Conservation (phyloP, 2,888 invertebrate species). For the Tetragonula carbonaria region DNA sequence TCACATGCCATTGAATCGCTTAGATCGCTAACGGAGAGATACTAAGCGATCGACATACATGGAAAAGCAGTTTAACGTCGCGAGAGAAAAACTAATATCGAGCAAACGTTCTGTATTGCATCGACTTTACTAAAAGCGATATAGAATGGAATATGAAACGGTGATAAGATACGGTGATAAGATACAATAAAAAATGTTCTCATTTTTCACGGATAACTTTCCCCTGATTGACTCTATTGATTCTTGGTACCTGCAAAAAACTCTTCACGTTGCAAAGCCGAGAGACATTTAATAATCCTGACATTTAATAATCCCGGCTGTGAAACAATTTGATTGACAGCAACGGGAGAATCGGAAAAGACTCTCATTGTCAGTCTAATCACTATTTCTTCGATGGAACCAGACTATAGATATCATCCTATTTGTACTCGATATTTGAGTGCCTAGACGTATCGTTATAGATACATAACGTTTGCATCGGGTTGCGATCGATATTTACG, state of each 20-base stretch:
- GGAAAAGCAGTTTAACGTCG: neutral
- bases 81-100: slow-evolving; percentile 2
- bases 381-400: slow-evolving; percentile 33
- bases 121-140: neutral
- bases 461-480: slow-evolving; percentile 15
- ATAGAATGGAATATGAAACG: neutral
- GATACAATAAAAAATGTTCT: neutral
- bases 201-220: neutral
- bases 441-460: slow-evolving; percentile 12
- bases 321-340: slow-evolving; percentile 39
- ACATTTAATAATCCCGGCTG: slow-evolving; percentile 58
- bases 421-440: slow-evolving; percentile 28
- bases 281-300: slow-evolving; percentile 53
- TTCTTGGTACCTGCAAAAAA: neutral
- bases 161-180: neutral
- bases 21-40: neutral
- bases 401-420: slow-evolving; percentile 14
- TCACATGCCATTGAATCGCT: neutral
- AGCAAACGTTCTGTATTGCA: neutral
- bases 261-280: slow-evolving; percentile 25
- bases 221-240: slow-evolving; percentile 1
- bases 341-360: slow-evolving; percentile 47
- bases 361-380: slow-evolving; percentile 52
- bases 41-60: neutral
- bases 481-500: slow-evolving; percentile 53